Evolutionary conservation across 1,140 invertebrate species (phyloP).

Genomic region (Saccostrea glomerata): DNA sequence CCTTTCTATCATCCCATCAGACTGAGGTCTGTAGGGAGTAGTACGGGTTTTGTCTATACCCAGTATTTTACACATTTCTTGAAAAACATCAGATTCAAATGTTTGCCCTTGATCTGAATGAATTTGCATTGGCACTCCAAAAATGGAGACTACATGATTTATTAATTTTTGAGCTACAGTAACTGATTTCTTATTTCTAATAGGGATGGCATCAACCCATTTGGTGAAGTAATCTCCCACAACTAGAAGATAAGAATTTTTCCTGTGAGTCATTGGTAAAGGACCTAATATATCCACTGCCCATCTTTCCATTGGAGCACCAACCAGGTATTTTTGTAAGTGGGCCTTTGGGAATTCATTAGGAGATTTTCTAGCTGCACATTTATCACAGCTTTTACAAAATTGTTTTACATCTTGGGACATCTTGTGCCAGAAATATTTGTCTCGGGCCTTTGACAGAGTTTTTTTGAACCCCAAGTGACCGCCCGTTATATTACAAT

Average conservation of each 20-base stretch:
- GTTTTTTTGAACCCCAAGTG: too few relatives aligned
- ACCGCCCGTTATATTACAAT: too few relatives aligned
- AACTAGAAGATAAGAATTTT: background rate
- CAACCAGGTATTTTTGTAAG: slow-evolving; percentile 8
- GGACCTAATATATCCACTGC: slow-evolving; percentile 17
- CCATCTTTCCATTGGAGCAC: slow-evolving; percentile 36
- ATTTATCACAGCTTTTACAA: background rate
- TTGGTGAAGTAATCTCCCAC: slow-evolving; percentile 36
- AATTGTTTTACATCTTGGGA: too few relatives aligned
- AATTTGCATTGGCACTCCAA: too few relatives aligned
- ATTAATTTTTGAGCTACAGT: too few relatives aligned
- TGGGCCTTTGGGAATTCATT: background rate
- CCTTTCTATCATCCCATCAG: slow-evolving; percentile 42
- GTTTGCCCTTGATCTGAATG: too few relatives aligned
- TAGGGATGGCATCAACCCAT: slow-evolving; percentile 25
- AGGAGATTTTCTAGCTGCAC: slow-evolving; percentile 36
- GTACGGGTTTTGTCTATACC: slow-evolving; percentile 27
- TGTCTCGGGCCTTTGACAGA: too few relatives aligned
- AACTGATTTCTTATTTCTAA: background rate
- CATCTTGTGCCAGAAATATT: too few relatives aligned
- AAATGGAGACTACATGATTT: too few relatives aligned
- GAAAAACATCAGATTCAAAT: background rate
- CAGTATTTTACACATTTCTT: slow-evolving; percentile 41
- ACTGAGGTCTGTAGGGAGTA: slow-evolving; percentile 25
- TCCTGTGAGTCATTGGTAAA: background rate